Evolutionary conservation across 2,113 vertebrate genomes (phyloP).

Genomic region (Fukomys damarensis): DNA sequence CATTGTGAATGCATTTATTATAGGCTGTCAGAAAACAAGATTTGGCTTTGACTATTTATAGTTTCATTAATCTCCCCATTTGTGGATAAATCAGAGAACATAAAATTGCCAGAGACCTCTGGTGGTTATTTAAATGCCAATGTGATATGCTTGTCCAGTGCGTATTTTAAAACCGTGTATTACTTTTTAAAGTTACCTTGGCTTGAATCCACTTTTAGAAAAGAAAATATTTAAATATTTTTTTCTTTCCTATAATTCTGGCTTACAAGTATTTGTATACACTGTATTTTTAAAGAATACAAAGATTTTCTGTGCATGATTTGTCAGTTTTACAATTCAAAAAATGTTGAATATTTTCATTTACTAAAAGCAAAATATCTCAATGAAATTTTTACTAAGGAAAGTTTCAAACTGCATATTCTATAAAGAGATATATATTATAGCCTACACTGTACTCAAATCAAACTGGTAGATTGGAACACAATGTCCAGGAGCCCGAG

Average conservation of each 20-base stretch:
- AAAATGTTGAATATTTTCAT: neutral
- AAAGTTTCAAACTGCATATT: neutral
- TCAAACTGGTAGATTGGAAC: neutral
- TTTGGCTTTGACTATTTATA: conserved; percentile 53
- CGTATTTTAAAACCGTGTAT: conserved; percentile 49
- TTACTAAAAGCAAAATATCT: conserved; percentile 38
- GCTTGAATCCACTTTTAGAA: conserved; percentile 33
- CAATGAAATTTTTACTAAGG: neutral
- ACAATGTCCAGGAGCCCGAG: neutral
- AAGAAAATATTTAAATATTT: conserved; percentile 43
- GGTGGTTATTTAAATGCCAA: conserved; percentile 42
- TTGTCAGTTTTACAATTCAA: conserved; percentile 19
- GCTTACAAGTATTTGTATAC: conserved; percentile 8
- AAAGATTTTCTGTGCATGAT: neutral
- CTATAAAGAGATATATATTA: neutral
- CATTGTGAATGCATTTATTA: conserved; percentile 49
- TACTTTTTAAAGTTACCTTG: conserved; percentile 37
- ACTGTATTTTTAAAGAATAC: conserved; percentile 28
- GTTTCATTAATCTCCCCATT: conserved; percentile 26
- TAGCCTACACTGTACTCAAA: neutral
- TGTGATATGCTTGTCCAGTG: neutral
- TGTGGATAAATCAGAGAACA: conserved; percentile 38
- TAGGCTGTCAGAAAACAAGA: conserved; percentile 55
- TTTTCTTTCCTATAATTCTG: neutral
- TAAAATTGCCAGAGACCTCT: conserved; percentile 41